Base-by-base conservation (phyloP, 1,140 invertebrate species). In the Musca vetustissima region DNA sequence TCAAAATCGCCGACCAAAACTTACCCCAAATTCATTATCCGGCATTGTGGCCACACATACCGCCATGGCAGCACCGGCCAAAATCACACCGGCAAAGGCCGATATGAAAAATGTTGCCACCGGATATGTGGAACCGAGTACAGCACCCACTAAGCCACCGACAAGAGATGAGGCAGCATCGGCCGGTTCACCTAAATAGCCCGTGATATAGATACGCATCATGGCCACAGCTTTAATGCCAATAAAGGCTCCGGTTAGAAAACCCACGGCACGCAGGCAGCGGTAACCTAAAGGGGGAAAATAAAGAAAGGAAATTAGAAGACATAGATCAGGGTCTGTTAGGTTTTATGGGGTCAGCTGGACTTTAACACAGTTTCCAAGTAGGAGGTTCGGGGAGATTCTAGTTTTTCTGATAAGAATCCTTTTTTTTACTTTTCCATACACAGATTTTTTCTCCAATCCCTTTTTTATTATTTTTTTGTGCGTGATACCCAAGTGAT, bases 191-290 rank as follows among this genome's bases (percentile, higher is more conserved):
- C 78, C 80, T 50, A 82, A 69, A 28, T 79, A 73, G 14, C 76
- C 80, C 43, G 82, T 77, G 61, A 82, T 74, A 25, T 77, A 76
- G 65, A 79, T 73, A 70, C 82, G 80, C 36, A 82, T 53, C 22
- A 82, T 76, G 24, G 79, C 79, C 49, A 82, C 75, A n/a, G 69
- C 74, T 52, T 81, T 88, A 55, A 92, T 89, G 14, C 91, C 93
- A 83, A 94, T 94, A 50, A 93, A 90, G 76, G 95, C 92, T 28
- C 94, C 94, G 24, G 92, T 95, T 25, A 95, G 85, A 79, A 95
- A 95, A 88, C 94, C 93, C n/a, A 92, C 89, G 2, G 92, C 92
- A 81, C 94, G 93, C 81, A 95, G 93, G 82, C 92, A 95, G 61
- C 93, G 87, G 82, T 95, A 96, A 64, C 93, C 92, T 93, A 59